Evolutionary conservation across 2,888 invertebrate species (phyloP).

Genomic region (Glyphotaelius pellucidus): DNA sequence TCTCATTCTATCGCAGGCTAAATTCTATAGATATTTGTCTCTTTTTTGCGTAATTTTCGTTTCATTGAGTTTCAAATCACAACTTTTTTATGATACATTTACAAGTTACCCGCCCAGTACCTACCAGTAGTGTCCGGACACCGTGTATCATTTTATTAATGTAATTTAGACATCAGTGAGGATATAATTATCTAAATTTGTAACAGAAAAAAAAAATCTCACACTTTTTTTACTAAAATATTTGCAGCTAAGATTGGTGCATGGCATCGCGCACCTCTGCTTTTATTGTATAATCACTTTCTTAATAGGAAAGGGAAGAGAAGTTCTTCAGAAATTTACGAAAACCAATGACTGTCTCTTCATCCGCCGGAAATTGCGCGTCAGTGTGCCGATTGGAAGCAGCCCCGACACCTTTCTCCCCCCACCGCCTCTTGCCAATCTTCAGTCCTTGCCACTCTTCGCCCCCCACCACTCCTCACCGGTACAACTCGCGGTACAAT

Average conservation of each 20-base stretch:
- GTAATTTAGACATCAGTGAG: too few relatives aligned
- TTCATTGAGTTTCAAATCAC: too few relatives aligned
- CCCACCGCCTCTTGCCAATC: neutral
- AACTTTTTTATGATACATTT: too few relatives aligned
- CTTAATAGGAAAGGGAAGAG: constrained; percentile 45
- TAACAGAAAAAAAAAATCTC: too few relatives aligned
- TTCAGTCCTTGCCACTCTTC: neutral
- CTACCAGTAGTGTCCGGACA: too few relatives aligned
- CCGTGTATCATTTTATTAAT: too few relatives aligned
- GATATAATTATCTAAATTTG: too few relatives aligned
- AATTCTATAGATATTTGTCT: too few relatives aligned
- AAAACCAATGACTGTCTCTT: constrained; percentile 53
- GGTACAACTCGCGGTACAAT: neutral
- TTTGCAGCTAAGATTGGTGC: neutral
- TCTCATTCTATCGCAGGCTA: too few relatives aligned
- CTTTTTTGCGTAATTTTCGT: too few relatives aligned
- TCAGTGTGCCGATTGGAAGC: constrained; percentile 52
- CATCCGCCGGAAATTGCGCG: constrained; percentile 58
- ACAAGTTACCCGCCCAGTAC: too few relatives aligned
- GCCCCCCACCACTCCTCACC: neutral
- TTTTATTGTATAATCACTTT: constrained; percentile 24
- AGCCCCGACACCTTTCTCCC: neutral
- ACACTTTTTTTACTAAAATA: too few relatives aligned
- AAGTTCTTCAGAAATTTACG: constrained; percentile 32
- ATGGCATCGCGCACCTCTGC: neutral